Conservation (phyloP, 2,797 vertebrate species). For the Sylvilagus floridanus region DNA sequence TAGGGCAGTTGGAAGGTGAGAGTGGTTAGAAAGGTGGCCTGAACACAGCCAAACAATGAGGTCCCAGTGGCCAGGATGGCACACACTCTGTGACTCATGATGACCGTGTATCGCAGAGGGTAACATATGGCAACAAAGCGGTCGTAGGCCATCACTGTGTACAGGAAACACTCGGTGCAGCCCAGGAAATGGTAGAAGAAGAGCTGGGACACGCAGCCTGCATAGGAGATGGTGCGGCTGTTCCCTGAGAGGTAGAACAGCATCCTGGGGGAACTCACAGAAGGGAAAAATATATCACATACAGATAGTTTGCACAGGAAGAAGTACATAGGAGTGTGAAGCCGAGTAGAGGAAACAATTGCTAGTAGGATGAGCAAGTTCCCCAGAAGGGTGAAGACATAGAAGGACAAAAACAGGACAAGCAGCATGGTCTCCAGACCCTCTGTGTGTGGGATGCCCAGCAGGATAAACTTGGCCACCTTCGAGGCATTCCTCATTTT, state of each 20-base stretch:
- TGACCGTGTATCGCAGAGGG: constrained; percentile 68
- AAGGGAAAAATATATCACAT: constrained; percentile 75
- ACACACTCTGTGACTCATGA: constrained; percentile 73
- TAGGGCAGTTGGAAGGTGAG: constrained; percentile 82
- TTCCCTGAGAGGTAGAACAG: constrained; percentile 61
- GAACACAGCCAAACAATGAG: constrained; percentile 69
- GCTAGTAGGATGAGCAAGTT: constrained; percentile 45
- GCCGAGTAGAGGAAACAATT: not conserved
- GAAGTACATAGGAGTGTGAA: constrained; percentile 33
- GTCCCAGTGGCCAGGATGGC: constrained; percentile 58
- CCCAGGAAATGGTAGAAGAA: constrained; percentile 76
- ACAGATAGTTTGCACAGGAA: constrained; percentile 59
- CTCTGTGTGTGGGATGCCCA: constrained; percentile 15
- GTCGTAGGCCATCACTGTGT: constrained; percentile 83
- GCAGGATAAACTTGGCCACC: constrained; percentile 41
- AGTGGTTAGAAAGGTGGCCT: constrained; percentile 74
- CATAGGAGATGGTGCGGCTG: constrained; percentile 60
- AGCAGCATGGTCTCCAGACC: constrained; percentile 7
- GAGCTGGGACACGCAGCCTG: constrained; percentile 57
- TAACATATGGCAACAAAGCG: constrained; percentile 78
- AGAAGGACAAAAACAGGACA: constrained; percentile 40
- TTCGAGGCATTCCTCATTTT: constrained; percentile 1
- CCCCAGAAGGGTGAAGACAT: not conserved
- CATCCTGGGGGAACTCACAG: constrained; percentile 72
- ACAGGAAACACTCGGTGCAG: constrained; percentile 67